phyloP scores from a whole-genome alignment of 2,797 vertebrate genomes.

The Xiphophorus birchmanni region DNA sequence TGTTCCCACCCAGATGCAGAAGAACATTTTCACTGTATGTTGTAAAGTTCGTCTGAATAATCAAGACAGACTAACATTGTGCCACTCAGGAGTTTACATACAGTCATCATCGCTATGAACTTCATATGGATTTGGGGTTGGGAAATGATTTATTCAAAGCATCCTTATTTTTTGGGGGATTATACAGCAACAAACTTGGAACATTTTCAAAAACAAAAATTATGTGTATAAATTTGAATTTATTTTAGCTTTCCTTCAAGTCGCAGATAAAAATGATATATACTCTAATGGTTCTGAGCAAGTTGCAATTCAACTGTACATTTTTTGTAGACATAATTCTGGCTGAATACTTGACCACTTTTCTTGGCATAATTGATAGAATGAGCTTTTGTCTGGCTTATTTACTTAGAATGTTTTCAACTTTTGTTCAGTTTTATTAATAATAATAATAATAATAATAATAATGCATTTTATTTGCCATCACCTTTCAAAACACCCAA shows the following conservation, averaged over 20 bases:
- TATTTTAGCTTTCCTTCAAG: background rate
- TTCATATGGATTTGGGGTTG: background rate
- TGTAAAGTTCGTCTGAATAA: constrained; percentile 1
- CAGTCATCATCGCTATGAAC: background rate
- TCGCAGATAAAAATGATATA: background rate
- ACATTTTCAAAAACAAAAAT: background rate
- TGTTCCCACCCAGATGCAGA: constrained; percentile 68
- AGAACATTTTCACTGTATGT: constrained; percentile 45
- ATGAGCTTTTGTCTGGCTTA: background rate
- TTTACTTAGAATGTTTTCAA: too few species aligned
- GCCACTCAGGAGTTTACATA: background rate
- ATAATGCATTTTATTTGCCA: too few species aligned
- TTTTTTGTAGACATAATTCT: background rate
- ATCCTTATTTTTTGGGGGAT: background rate
- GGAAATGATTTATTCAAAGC: background rate
- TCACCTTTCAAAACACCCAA: too few species aligned
- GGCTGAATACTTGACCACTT: background rate
- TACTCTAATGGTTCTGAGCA: background rate
- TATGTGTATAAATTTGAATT: background rate
- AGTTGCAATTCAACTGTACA: background rate
- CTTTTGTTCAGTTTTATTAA: too few species aligned
- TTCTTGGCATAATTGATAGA: background rate
- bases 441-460: too few species aligned
- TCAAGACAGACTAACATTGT: constrained; percentile 10
- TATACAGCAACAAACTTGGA: background rate